Conservation (phyloP, 2,113 vertebrate genomes). For the Zosterops pallidus region DNA sequence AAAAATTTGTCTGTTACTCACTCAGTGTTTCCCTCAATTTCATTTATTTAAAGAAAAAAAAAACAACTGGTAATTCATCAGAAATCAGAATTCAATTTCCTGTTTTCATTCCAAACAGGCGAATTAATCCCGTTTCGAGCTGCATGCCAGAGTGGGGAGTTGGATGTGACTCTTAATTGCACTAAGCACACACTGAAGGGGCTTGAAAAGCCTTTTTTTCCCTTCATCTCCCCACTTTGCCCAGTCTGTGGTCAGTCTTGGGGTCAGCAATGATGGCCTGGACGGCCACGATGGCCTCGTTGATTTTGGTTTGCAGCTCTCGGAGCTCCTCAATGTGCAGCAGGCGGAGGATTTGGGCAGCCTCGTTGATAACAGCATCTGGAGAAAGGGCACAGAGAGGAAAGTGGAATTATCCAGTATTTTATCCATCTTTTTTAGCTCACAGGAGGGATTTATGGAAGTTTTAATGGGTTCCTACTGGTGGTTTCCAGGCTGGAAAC, state of each 20-base stretch:
- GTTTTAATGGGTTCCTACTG: not conserved
- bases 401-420: rapidly evolving
- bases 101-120: slow-evolving; percentile 43
- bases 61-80: not conserved
- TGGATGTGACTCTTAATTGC: not conserved
- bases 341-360: slow-evolving; percentile 91
- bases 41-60: slow-evolving; percentile 68
- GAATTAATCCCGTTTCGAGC: not conserved
- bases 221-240: slow-evolving; percentile 95
- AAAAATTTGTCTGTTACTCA: not conserved
- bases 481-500: not conserved
- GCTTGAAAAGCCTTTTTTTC: not conserved
- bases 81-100: slow-evolving; percentile 38
- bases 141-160: slow-evolving; percentile 41
- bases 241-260: slow-evolving; percentile 97
- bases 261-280: slow-evolving; percentile 97
- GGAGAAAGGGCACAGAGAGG: not conserved
- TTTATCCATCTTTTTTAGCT: not conserved
- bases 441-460: not conserved
- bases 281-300: slow-evolving; percentile 96
- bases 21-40: slow-evolving; percentile 29
- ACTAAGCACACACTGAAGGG: not conserved
- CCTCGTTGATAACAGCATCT: slow-evolving; percentile 97
- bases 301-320: slow-evolving; percentile 95
- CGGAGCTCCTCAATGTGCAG: slow-evolving; percentile 97